Percentiles rank a stretch among this genome's conserved stretches.
Conservation (phyloP, 2,113 vertebrate species). For the Cavia aperea region DNA sequence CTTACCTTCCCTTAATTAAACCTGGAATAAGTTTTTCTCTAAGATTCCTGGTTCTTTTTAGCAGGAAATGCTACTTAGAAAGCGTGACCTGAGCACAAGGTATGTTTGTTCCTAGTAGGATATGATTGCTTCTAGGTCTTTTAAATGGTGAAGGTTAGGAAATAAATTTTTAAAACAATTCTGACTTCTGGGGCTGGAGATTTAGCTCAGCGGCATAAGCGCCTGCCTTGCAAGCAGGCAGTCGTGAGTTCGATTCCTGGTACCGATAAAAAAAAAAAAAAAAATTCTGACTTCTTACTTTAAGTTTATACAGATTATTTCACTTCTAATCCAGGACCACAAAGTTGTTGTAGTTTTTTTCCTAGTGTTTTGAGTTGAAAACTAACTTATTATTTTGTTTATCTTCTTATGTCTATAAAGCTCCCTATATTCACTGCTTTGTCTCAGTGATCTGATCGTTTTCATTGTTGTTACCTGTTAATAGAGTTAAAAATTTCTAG, state of each 20-base stretch:
- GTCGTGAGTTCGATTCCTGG: too few relatives aligned
- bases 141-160: background rate
- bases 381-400: background rate
- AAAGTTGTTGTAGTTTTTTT: background rate
- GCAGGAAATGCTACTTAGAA: background rate
- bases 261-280: too few relatives aligned
- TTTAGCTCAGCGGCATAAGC: too few relatives aligned
- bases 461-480: background rate
- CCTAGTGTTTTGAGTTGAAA: background rate
- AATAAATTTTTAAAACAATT: background rate
- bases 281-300: slow-evolving; percentile 8
- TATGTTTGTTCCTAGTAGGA: background rate
- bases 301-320: background rate
- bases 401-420: background rate
- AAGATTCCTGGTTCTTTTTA: background rate
- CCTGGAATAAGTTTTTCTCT: background rate
- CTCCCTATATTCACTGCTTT: background rate
- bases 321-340: background rate
- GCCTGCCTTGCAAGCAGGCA: too few relatives aligned
- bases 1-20: background rate
- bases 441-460: background rate
- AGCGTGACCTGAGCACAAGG: background rate
- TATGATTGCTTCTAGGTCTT: background rate
- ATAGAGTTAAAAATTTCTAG: background rate
- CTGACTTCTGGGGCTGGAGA: too few relatives aligned